phyloP scores from a whole-genome alignment of 2,797 vertebrate genomes.

The Geotrypetes seraphini region DNA sequence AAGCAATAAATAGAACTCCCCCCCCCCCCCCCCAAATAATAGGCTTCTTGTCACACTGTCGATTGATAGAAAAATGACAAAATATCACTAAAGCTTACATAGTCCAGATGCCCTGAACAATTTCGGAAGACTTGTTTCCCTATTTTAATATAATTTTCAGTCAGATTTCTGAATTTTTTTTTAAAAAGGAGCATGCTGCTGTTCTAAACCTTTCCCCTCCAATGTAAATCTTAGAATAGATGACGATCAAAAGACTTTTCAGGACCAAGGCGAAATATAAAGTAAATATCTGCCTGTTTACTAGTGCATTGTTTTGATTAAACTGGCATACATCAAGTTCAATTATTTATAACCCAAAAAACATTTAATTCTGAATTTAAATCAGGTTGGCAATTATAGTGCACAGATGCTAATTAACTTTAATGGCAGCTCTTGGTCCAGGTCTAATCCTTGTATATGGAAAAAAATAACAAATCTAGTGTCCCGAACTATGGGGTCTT shows the following conservation, averaged over 20 bases:
- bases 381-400: constrained; percentile 52
- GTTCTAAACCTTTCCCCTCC: constrained; percentile 18
- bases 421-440: too few species aligned
- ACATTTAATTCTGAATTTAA: constrained; percentile 60
- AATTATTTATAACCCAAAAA: constrained; percentile 64
- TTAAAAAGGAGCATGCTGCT: constrained; percentile 19
- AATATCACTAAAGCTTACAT: constrained; percentile 39
- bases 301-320: constrained; percentile 59
- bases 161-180: constrained; percentile 21
- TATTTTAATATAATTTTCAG: constrained; percentile 44
- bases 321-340: constrained; percentile 62
- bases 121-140: constrained; percentile 31
- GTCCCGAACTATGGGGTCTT: too few species aligned
- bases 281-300: constrained; percentile 53
- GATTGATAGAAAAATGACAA: constrained; percentile 36
- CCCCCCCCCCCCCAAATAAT: too few species aligned
- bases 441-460: too few species aligned
- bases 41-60: constrained; percentile 25
- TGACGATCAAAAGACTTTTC: constrained; percentile 35
- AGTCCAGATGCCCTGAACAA: constrained; percentile 28
- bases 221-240: constrained; percentile 35
- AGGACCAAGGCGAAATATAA: constrained; percentile 48
- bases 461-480: too few species aligned
- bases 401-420: constrained; percentile 52
- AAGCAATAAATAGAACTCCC: too few species aligned